Conservation (phyloP, 2,888 invertebrate genomes). For the Lumbricus terrestris region DNA sequence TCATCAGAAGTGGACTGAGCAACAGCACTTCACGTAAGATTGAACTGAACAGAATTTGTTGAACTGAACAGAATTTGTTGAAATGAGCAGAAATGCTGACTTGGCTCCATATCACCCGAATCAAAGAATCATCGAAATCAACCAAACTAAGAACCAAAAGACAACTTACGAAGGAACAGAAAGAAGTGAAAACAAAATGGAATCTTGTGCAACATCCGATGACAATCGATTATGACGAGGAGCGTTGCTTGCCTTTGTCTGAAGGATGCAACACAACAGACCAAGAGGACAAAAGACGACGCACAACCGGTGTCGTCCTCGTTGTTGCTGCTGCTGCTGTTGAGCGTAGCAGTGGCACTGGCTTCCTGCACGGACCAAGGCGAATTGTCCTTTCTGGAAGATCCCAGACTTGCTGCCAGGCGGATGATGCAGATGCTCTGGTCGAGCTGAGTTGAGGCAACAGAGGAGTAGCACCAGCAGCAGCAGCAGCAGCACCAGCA, state of each 20-base stretch:
- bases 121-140: too few relatives aligned
- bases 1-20: too few relatives aligned
- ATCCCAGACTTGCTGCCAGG: background rate
- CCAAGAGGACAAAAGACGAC: background rate
- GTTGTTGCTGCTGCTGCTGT: background rate
- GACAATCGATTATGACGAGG: too few relatives aligned
- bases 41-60: too few relatives aligned
- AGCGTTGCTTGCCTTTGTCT: background rate
- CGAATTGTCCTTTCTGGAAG: background rate
- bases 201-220: background rate
- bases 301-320: background rate
- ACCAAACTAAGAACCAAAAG: too few relatives aligned
- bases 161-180: too few relatives aligned
- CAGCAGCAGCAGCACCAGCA: too few relatives aligned
- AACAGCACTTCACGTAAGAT: too few relatives aligned
- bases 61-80: too few relatives aligned
- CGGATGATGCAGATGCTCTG: background rate
- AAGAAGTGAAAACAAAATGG: too few relatives aligned
- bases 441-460: background rate
- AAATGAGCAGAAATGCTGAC: too few relatives aligned
- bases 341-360: background rate
- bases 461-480: background rate
- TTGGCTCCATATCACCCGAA: too few relatives aligned
- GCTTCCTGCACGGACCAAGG: conserved; percentile 12
- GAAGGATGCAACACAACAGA: background rate